Conservation (phyloP, 2,113 vertebrate genomes). For the Oreochromis spilurus region DNA sequence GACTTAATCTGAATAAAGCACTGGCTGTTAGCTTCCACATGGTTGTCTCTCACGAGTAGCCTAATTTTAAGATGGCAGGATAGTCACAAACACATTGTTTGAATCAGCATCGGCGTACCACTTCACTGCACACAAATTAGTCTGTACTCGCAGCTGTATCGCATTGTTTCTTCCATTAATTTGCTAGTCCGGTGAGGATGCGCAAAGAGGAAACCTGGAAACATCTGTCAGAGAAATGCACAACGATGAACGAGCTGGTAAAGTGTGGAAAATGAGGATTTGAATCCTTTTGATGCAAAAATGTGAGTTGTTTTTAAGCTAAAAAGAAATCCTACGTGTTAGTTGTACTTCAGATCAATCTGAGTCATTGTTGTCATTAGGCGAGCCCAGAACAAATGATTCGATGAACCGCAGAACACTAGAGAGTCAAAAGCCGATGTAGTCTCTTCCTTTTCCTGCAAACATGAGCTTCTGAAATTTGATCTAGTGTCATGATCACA, state of each 20-base stretch:
- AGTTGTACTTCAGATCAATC: not conserved
- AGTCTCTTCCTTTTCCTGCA: not conserved
- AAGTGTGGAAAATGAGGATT: not conserved
- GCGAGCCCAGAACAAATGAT: not conserved
- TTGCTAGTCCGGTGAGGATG: not conserved
- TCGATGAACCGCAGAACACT: not conserved
- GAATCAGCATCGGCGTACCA: not conserved
- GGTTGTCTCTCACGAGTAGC: not conserved
- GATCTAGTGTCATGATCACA: conserved; percentile 16
- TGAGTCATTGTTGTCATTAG: not conserved
- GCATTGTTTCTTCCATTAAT: not conserved
- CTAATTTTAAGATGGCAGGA: not conserved
- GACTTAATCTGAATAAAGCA: not conserved
- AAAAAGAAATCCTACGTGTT: not conserved
- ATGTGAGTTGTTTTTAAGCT: not conserved
- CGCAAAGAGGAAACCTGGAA: not conserved
- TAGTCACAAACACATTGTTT: not conserved
- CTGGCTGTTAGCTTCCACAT: not conserved
- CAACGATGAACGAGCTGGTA: not conserved
- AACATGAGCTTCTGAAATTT: not conserved
- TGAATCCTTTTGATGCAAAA: not conserved
- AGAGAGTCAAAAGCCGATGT: not conserved
- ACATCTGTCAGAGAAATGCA: not conserved
- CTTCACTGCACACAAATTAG: conserved; percentile 1
- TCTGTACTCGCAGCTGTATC: not conserved